These are phyloP conservation scores for Ooceraea biroi DNA, from an alignment of 1,140 invertebrate species.

Conservation along the genomic window DNA sequence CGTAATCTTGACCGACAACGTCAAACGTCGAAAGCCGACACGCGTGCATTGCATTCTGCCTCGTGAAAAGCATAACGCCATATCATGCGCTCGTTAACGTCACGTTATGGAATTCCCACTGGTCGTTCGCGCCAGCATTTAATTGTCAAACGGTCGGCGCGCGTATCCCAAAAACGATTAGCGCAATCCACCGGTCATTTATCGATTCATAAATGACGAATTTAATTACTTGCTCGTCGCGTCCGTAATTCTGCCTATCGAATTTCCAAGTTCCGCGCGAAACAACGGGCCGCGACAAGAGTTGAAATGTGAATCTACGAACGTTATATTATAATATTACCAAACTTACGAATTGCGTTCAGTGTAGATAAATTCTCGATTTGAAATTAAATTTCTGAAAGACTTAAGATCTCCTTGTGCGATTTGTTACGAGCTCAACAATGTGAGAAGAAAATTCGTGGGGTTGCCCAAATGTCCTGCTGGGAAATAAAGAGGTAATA, in stretches of 20 bases:
- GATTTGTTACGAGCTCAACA: background rate
- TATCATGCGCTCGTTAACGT: constrained; percentile 53
- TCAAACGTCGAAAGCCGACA: constrained; percentile 45
- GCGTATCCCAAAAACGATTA: constrained; percentile 37
- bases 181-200: constrained; percentile 19
- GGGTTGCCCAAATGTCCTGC: background rate
- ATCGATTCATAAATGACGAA: background rate
- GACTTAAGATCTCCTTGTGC: background rate
- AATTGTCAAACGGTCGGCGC: constrained; percentile 30
- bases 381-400: background rate
- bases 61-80: constrained; percentile 51
- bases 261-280: too few species aligned
- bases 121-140: background rate
- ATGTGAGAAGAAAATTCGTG: background rate
- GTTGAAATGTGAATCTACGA: too few species aligned
- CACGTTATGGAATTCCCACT: constrained; percentile 44
- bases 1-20: constrained; percentile 52
- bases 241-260: background rate
- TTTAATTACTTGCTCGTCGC: constrained; percentile 24
- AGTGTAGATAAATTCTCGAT: background rate
- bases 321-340: too few species aligned
- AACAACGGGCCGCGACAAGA: too few species aligned
- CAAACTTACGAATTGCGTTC: background rate
- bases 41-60: constrained; percentile 23
- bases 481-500: constrained; percentile 6